Conservation (phyloP, 2,113 vertebrate species). For the Eptesicus fuscus region DNA sequence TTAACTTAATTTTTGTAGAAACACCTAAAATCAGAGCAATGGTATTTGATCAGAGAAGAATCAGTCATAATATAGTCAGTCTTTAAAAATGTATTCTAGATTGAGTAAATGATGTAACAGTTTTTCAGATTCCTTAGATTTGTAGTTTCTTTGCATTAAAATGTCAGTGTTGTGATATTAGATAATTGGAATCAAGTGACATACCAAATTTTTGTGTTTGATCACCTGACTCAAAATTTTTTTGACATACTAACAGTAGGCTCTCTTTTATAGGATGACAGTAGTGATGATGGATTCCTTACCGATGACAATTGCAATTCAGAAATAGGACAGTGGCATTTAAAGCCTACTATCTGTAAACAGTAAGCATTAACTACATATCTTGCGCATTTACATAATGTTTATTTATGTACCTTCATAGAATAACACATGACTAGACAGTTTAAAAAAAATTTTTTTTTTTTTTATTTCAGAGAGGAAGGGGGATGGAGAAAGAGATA, state of each 20-base stretch:
- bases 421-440: background rate
- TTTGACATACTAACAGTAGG: background rate
- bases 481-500: no score
- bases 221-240: background rate
- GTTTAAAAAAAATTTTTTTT: background rate
- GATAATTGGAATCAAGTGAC: background rate
- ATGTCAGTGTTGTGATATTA: background rate
- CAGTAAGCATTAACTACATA: slow-evolving; percentile 86
- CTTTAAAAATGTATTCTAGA: slow-evolving; percentile 19
- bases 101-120: background rate
- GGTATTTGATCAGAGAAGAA: background rate
- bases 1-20: background rate
- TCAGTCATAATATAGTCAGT: background rate
- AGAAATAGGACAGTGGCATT: slow-evolving; percentile 85
- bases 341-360: slow-evolving; percentile 89
- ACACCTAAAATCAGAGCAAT: slow-evolving; percentile 8
- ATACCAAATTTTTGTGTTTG: background rate
- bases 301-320: slow-evolving; percentile 86
- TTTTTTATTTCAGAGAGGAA: no score
- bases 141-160: background rate
- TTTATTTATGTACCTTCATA: background rate
- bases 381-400: background rate
- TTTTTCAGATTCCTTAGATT: background rate
- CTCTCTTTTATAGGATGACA: slow-evolving; percentile 88
- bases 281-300: slow-evolving; percentile 92